Evolutionary conservation across 35 echinoderm and acorn worm genomes (phyloP).

Genomic region (Hemicentrotus pulcherrimus): DNA sequence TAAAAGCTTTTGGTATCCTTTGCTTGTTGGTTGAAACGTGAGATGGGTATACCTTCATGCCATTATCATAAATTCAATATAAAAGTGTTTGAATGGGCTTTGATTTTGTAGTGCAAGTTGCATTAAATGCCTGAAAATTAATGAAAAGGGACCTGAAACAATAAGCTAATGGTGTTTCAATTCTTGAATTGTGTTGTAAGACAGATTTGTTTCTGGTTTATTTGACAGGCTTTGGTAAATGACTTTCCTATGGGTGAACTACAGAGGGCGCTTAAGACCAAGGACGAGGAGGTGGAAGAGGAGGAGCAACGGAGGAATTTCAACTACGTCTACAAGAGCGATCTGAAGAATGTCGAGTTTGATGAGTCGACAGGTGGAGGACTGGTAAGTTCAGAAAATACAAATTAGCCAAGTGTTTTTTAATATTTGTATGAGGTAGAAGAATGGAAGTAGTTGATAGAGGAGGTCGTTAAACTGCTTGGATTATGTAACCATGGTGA

Average conservation of each 20-base stretch:
- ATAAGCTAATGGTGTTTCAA: too few species aligned
- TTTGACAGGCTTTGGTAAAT: conserved; percentile 38
- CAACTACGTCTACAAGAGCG: conserved; percentile 30
- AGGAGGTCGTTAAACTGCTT: background rate
- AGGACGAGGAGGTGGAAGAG: conserved; percentile 20
- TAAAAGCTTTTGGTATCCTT: too few species aligned
- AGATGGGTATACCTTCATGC: too few species aligned
- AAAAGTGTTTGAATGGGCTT: too few species aligned
- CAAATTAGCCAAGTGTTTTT: background rate
- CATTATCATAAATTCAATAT: too few species aligned
- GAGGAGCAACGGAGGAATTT: background rate
- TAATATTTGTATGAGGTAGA: background rate
- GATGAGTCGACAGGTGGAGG: conserved; percentile 70
- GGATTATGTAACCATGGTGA: too few species aligned
- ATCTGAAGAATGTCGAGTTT: conserved; percentile 52
- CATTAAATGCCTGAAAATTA: too few species aligned
- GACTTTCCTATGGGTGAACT: conserved; percentile 53
- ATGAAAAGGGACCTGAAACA: too few species aligned
- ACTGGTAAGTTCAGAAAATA: conserved; percentile 30
- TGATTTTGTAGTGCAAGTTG: too few species aligned
- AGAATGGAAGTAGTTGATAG: background rate
- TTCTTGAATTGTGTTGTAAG: too few species aligned
- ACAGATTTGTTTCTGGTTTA: background rate
- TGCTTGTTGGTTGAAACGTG: too few species aligned
- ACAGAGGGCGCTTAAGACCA: conserved; percentile 45